These are phyloP conservation scores for Drosophila elegans DNA, from an alignment of 1,140 invertebrate genomes.

Conservation along the genomic window DNA sequence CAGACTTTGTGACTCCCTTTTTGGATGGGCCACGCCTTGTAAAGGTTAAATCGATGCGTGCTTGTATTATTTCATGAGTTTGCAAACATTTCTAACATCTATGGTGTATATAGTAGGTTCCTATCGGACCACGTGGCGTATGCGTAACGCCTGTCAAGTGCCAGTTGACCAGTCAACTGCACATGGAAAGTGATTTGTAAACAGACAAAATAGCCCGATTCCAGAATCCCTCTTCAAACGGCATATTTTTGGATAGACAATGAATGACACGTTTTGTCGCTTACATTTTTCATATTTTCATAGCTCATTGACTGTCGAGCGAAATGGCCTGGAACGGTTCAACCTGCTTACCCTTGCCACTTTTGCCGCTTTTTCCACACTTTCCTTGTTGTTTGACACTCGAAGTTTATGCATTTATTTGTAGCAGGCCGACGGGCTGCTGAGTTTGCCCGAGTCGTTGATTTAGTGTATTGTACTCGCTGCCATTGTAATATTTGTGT, in stretches of 20 bases:
- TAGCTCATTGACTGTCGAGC: slow-evolving; percentile 66
- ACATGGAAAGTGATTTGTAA: slow-evolving; percentile 41
- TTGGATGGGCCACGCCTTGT: slow-evolving; percentile 29
- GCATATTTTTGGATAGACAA: slow-evolving; percentile 24
- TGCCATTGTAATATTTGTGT: slow-evolving; percentile 65
- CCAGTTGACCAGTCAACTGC: slow-evolving; percentile 8
- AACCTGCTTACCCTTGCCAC: slow-evolving; percentile 27
- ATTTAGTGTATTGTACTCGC: slow-evolving; percentile 75
- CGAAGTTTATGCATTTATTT: slow-evolving; percentile 80
- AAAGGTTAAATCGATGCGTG: slow-evolving; percentile 62
- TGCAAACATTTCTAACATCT: slow-evolving; percentile 18
- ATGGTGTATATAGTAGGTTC: background rate
- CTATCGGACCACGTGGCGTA: slow-evolving; percentile 50
- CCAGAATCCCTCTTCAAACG: slow-evolving; percentile 2
- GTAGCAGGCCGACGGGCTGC: slow-evolving; percentile 46
- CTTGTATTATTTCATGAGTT: slow-evolving; percentile 71
- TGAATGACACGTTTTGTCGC: slow-evolving; percentile 38
- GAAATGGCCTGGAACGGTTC: slow-evolving; percentile 68
- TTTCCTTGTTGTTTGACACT: slow-evolving; percentile 59
- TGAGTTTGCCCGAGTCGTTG: slow-evolving; percentile 34
- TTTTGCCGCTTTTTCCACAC: background rate
- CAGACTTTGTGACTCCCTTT: slow-evolving; percentile 29
- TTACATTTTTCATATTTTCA: slow-evolving; percentile 72
- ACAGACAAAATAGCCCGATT: slow-evolving; percentile 13
- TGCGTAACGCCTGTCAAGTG: slow-evolving; percentile 50